Base-by-base conservation (phyloP, 1,140 invertebrate species). In the Aplysia californica region DNA sequence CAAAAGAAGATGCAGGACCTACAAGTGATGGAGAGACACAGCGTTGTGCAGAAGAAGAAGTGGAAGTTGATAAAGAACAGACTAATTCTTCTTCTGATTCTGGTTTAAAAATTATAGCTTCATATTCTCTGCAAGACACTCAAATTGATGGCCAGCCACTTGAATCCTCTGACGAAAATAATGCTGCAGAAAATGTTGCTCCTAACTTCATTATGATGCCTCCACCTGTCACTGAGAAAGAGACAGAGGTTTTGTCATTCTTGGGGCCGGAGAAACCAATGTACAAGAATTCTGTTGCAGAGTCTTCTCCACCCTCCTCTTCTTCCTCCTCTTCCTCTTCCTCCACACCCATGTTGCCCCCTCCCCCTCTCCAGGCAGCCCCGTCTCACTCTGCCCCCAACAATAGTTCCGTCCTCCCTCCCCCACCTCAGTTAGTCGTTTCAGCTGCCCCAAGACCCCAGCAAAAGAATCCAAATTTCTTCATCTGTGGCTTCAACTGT, bases 401-500 rank as follows among this genome's bases (percentile, higher is more conserved):
- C n/a, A n/a, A n/a, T n/a, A n/a, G n/a, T n/a, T 75, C 66, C 29
- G 23, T 66, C 1, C 44, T 39, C 23, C 66, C 66, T 20, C 66
- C 36, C 26, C 29, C 20, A 5, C 29, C 65, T 38, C 65, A 64
- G 72, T 38, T 26, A 3, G 20, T 39, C 26, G 36, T 61, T 39
- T n/a, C 38, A 21, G 29, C 21, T 3, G 38, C 66, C 20, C 20
- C 20, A 6, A 10, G 10, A 26, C 71, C 35, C 26, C 23, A 44
- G 10, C 21, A 20, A 6, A 71, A 64, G 29, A 80, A 69, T 66
- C 64, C 67, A 29, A 72, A 76, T 35, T 86, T 86, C 68, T 86
- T 84, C 61, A 68, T 80, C 39, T 86, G 84, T 73, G 84, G 84
- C 4, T 83, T 86, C 75, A 61, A 72, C n/a, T 86, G 84, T 76